Evolutionary conservation across 1,140 invertebrate genomes (phyloP).

Genomic region (Zeugodacus cucurbitae): DNA sequence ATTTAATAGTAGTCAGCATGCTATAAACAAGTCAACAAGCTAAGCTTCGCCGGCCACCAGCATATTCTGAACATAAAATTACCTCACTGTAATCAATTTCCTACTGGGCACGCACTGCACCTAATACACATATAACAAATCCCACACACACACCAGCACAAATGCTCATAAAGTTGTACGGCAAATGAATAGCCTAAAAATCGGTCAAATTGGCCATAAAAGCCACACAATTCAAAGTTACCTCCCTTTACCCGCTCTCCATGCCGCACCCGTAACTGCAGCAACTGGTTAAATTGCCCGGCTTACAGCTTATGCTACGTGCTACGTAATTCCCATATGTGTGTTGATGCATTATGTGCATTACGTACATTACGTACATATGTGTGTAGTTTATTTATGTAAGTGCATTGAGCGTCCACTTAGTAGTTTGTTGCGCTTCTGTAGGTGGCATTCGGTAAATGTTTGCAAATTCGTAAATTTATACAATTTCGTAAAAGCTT

Average conservation of each 20-base stretch:
- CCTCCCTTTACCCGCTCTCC: background rate
- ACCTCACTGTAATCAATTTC: background rate
- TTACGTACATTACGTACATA: too few species aligned
- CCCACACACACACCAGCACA: background rate
- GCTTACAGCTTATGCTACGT: constrained; percentile 17
- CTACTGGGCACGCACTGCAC: background rate
- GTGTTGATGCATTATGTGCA: background rate
- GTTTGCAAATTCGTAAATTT: background rate
- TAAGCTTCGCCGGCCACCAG: too few species aligned
- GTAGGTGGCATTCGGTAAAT: background rate
- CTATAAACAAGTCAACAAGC: too few species aligned
- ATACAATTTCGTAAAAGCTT: background rate
- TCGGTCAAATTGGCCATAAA: constrained; percentile 32
- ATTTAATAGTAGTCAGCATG: too few species aligned
- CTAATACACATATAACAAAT: too few species aligned
- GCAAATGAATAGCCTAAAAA: constrained; percentile 27
- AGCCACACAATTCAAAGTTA: constrained; percentile 28
- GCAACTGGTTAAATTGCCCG: background rate
- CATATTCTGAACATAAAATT: too few species aligned
- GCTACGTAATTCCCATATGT: background rate
- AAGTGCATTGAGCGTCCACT: constrained; percentile 2
- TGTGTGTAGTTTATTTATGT: background rate
- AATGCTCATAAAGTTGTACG: background rate
- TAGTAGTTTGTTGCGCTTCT: background rate
- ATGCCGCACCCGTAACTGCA: background rate